Conservation (phyloP, 2,888 invertebrate species). For the Xylophagus ater region DNA sequence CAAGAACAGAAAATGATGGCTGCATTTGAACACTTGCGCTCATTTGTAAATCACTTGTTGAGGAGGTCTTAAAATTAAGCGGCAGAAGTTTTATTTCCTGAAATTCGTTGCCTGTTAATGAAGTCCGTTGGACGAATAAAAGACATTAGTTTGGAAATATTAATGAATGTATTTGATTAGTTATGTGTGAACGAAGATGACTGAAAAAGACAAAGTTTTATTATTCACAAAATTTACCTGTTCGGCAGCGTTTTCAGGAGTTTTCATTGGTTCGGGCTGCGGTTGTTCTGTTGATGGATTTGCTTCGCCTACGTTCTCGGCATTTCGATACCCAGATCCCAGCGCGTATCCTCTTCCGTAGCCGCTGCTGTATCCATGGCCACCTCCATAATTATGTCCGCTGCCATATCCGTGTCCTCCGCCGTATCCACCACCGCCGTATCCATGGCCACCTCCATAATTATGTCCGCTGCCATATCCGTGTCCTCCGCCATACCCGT, state of each 20-base stretch:
- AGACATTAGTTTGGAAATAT: conserved; percentile 1
- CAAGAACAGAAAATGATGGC: too few species aligned
- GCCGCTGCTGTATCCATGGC: neutral
- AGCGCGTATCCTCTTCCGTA: neutral
- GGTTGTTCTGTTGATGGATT: neutral
- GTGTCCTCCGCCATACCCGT: too few species aligned
- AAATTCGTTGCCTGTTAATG: conserved; percentile 12
- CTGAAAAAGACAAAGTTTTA: neutral
- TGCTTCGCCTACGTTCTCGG: neutral
- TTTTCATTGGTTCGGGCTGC: neutral
- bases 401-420: neutral
- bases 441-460: neutral
- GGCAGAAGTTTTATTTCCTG: conserved; percentile 9
- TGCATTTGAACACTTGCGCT: too few species aligned
- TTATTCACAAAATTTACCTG: neutral
- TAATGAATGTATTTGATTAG: too few species aligned
- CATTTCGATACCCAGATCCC: too few species aligned
- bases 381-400: neutral
- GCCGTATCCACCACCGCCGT: neutral
- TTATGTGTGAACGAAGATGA: neutral
- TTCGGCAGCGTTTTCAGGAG: neutral
- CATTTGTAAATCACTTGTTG: too few species aligned
- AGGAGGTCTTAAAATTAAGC: too few species aligned
- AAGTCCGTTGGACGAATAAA: neutral
- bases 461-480: neutral